Conservation (phyloP, 2,113 vertebrate species). For the Microtus montanus region DNA sequence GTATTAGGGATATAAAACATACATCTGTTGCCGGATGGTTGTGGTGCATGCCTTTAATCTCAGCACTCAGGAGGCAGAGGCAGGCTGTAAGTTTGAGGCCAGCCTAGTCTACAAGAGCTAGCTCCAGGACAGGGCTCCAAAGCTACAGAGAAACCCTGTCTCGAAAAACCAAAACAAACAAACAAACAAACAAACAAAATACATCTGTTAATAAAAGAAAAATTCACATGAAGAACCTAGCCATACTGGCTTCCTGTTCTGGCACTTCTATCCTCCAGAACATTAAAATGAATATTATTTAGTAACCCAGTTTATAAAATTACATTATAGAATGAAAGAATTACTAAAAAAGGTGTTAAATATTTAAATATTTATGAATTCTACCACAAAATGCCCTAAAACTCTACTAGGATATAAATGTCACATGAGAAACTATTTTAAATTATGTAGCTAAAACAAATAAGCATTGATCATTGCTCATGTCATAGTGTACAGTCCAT, state of each 20-base stretch:
- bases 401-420: background rate
- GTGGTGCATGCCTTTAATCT: no score
- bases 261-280: background rate
- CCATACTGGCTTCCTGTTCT: background rate
- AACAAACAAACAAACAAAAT: no score
- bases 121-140: no score
- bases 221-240: background rate
- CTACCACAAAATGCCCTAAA: background rate
- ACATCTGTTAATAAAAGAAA: background rate
- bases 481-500: background rate
- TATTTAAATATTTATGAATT: background rate
- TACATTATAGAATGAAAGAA: background rate
- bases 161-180: no score
- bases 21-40: background rate
- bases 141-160: no score
- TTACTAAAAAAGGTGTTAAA: background rate
- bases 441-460: background rate
- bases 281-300: background rate
- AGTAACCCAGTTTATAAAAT: background rate
- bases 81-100: no score
- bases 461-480: background rate
- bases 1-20: background rate
- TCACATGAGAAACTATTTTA: background rate
- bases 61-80: no score
- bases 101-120: no score